Conservation (phyloP, 2,888 invertebrate species). For the Spicauda simplicius region DNA sequence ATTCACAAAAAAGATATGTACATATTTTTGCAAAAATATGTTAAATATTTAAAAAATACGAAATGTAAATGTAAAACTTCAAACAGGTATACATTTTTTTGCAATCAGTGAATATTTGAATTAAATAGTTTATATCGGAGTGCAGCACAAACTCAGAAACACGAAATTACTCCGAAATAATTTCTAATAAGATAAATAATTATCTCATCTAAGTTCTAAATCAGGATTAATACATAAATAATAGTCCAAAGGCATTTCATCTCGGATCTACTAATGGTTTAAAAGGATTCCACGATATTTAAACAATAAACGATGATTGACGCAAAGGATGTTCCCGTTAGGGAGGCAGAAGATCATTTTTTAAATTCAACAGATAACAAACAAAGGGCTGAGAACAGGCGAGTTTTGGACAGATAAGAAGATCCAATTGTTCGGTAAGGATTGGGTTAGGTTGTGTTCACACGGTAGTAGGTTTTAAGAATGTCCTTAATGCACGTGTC, state of each 20-base stretch:
- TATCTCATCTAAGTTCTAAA: not conserved
- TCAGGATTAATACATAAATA: slow-evolving; percentile 4
- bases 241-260: slow-evolving; percentile 6
- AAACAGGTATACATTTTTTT: too few species aligned
- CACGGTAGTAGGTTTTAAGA: not conserved
- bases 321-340: slow-evolving; percentile 26
- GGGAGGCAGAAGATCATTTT: slow-evolving; percentile 31
- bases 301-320: slow-evolving; percentile 36
- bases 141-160: too few species aligned
- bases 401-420: slow-evolving; percentile 25
- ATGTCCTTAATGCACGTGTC: not conserved
- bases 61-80: too few species aligned
- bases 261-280: slow-evolving; percentile 25
- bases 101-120: too few species aligned
- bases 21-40: too few species aligned
- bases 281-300: slow-evolving; percentile 31
- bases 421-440: slow-evolving; percentile 26
- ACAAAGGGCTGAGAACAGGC: slow-evolving; percentile 38
- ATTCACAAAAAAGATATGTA: too few species aligned
- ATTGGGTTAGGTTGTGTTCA: slow-evolving; percentile 4
- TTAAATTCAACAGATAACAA: slow-evolving; percentile 37
- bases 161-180: too few species aligned
- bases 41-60: too few species aligned
- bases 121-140: too few species aligned
- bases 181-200: not conserved